These are phyloP conservation scores for Engraulis encrasicolus DNA, from an alignment of 2,113 vertebrate genomes.

Conservation along the genomic window DNA sequence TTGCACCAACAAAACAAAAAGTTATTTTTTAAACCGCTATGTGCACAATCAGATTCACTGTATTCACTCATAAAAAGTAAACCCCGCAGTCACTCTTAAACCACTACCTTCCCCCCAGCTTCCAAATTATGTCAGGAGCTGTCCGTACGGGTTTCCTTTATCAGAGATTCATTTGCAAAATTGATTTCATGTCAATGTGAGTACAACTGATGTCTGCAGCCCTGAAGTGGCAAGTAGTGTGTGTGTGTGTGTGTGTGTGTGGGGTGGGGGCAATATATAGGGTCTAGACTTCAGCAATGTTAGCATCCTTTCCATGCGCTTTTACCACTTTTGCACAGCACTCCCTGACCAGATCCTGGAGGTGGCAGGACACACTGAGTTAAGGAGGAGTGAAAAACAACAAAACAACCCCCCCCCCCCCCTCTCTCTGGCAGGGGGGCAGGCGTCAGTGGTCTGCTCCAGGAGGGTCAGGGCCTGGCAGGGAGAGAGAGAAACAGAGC, in stretches of 20 bases:
- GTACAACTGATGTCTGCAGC: background rate
- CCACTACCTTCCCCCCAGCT: background rate
- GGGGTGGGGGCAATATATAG: background rate
- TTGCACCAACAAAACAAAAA: background rate
- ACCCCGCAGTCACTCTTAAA: background rate
- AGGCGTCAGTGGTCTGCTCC: background rate
- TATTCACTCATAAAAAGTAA: background rate
- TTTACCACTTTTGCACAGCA: background rate
- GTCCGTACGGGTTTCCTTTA: background rate
- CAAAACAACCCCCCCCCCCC: conserved; percentile 47
- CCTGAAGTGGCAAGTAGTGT: background rate
- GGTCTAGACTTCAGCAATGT: background rate
- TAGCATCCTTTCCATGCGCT: background rate
- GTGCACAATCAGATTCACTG: background rate
- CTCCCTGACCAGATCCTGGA: conserved; percentile 41
- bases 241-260: too few species aligned
- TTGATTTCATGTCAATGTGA: conserved; percentile 36
- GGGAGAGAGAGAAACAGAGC: conserved; percentile 55
- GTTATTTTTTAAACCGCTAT: background rate
- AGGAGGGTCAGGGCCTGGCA: conserved; percentile 54
- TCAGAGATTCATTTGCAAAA: conserved; percentile 31
- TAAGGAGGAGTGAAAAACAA: conserved; percentile 46
- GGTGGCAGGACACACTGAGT: conserved; percentile 41
- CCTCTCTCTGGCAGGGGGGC: background rate
- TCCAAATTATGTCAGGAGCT: background rate